Base-by-base conservation (phyloP, 1,140 invertebrate species). In the Limonius californicus region DNA sequence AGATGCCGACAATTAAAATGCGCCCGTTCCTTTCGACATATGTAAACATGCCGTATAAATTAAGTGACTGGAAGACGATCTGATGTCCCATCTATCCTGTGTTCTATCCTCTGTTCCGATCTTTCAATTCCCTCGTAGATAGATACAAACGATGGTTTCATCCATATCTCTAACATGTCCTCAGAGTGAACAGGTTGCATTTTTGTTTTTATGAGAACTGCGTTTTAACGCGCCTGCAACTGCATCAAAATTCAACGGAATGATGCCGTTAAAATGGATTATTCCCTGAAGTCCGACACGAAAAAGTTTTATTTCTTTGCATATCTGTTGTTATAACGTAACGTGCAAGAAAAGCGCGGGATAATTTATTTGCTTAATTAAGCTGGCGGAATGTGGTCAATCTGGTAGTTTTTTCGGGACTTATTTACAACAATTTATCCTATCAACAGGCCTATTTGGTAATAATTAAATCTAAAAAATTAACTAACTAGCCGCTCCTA, bases 21-120 rank as follows among this genome's bases (percentile, higher is more conserved):
- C 57, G 63, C 54, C 63, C 63, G 63, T 30, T 61, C 63, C 55
- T 64, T 61, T 60, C 54, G 59, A 64, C 63, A 64, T 64, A 64
- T 64, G 63, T 64, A 64, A 64, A 64, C 63, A 64, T 64, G 63
- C 57, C 63, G 63, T 64, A 64, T 64, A 64, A 64, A 64, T 64
- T 64, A 64, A 64, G 63, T 57, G 63, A 59, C 57, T 59, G 56
- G 55, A 63, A 63, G 62, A 63, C 57, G 62, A 47, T 54, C 62
- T 54, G 54, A 55, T 55, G 54, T 27, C 54, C 54, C 47, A 63
- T 63, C 62, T 50, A 50, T 50, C 45, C 45, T 55, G 47, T 53
- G 14, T 23, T 53, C 21, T 35, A 30, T 35, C 21, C 54, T 30
- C 54, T 55, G 47, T 53, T 55, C 19, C 54, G 54, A 55, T 55